These are phyloP conservation scores for Pimpla rufipes DNA, from an alignment of 2,888 invertebrate genomes.

Conservation along the genomic window DNA sequence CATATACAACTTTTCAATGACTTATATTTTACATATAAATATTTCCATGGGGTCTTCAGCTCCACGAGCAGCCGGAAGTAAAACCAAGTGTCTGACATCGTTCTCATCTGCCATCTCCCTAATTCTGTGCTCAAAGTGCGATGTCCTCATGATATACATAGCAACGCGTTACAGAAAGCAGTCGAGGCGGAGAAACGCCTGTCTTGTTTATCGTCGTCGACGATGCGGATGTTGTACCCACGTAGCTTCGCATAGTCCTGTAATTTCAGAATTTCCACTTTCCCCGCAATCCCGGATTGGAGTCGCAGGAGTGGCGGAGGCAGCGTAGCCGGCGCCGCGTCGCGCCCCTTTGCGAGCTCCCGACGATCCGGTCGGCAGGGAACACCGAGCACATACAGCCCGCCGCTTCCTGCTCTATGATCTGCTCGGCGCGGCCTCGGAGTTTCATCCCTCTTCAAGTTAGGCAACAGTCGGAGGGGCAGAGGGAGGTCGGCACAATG, in stretches of 20 bases:
- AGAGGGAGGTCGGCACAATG: slow-evolving; percentile 76
- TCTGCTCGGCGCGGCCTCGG: slow-evolving; percentile 71
- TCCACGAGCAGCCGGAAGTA: too few relatives aligned
- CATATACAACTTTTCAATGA: too few relatives aligned
- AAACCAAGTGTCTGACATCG: too few relatives aligned
- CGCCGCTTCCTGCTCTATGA: slow-evolving; percentile 82
- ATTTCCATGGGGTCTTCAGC: too few relatives aligned
- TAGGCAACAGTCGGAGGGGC: slow-evolving; percentile 77
- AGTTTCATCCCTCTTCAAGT: slow-evolving; percentile 82
- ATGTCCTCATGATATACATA: too few relatives aligned
- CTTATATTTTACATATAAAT: too few relatives aligned
- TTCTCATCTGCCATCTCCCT: neutral
- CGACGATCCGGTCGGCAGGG: slow-evolving; percentile 39
- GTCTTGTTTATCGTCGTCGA: slow-evolving; percentile 17
- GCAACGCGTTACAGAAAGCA: neutral
- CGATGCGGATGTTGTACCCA: slow-evolving; percentile 36
- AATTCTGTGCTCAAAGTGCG: too few relatives aligned
- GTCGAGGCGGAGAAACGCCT: neutral
- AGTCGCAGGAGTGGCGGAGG: too few relatives aligned
- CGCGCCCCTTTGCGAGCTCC: slow-evolving; percentile 52
- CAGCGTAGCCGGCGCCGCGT: slow-evolving; percentile 23
- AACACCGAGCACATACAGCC: slow-evolving; percentile 6
- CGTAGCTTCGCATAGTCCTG: slow-evolving; percentile 67
- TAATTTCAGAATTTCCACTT: slow-evolving; percentile 77
- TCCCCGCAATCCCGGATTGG: slow-evolving; percentile 55